phyloP scores from a whole-genome alignment of 64 coral and sea anemone genomes.

The Montipora capricornis region DNA sequence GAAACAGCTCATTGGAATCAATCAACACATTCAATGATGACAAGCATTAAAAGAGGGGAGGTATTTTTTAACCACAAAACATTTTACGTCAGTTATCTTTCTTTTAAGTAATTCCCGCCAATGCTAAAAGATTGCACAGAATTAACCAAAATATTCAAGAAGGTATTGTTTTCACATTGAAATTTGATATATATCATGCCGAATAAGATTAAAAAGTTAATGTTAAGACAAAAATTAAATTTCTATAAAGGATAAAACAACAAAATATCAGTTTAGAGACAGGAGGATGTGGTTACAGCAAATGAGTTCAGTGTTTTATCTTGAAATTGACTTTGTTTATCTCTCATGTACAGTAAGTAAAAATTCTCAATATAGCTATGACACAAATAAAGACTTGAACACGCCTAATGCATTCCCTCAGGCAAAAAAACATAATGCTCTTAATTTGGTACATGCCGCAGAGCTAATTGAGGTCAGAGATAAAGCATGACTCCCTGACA shows the following conservation, averaged over 20 bases:
- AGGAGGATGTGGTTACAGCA: background rate
- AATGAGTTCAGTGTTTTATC: background rate
- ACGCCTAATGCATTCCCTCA: background rate
- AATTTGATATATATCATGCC: background rate
- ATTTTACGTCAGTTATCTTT: background rate
- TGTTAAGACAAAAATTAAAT: too few species aligned
- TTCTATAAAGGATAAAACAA: background rate
- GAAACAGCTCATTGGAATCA: constrained; percentile 22
- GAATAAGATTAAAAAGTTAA: background rate
- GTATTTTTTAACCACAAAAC: background rate
- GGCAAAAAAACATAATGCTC: background rate
- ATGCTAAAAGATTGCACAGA: background rate
- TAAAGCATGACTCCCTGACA: too few species aligned
- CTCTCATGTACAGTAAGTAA: background rate
- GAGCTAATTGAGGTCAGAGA: too few species aligned
- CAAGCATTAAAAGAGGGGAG: background rate
- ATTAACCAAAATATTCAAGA: background rate
- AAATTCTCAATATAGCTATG: background rate
- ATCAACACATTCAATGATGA: background rate
- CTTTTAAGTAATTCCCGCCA: background rate
- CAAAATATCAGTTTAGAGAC: background rate
- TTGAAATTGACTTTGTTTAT: background rate
- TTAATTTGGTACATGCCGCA: too few species aligned
- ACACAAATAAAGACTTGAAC: too few species aligned
- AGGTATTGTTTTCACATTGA: background rate